Base-by-base conservation (phyloP, 2,113 vertebrate species). In the Salvelinus fontinalis region DNA sequence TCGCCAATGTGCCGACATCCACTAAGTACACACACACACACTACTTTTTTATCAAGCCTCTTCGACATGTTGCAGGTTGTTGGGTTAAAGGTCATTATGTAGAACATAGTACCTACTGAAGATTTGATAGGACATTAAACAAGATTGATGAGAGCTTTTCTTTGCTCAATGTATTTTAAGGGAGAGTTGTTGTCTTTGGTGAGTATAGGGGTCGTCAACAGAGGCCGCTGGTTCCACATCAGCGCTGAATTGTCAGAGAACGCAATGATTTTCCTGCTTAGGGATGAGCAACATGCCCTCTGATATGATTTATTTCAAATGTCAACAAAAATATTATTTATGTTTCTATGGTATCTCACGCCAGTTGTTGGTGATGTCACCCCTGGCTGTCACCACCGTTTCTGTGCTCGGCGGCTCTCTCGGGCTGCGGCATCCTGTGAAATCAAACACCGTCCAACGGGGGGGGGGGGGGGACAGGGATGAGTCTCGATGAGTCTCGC, bases 321-420 rank as follows among this genome's bases (percentile, higher is more conserved):
- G 82, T 81, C 83, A 83, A 80, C 78, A 83, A 75, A 83, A 85
- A 82, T 81, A 84, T 87, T 87, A 82, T 86, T 88, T 76, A 88
- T 80, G 89, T 85, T 89, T 78, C 81, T 79, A 78, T 81, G 81
- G 87, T 77, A 85, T 87, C 77, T 75, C 59, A 64, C 69, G 18
- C 85, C 87, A 89, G 90, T 89, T 89, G 88, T 84, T 88, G 79
- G 85, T 90, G 87, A 91, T 86, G 87, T 91, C 89, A 90, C 83
- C 67, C 70, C 81, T 84, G 75, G 86, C 85, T 78, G 86, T 86
- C 81, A 67, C 75, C 81, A 76, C 81, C 66, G 77, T 69, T 79
- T 76, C 80, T 87, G 48, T 70, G 76, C 77, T 78, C 44, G 54
- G 51, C 67, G 79, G 80, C 73, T 81, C 85, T 81, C 80, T 22